Evolutionary conservation across 2,888 invertebrate species (phyloP).

Genomic region (Synanthedon vespiformis): DNA sequence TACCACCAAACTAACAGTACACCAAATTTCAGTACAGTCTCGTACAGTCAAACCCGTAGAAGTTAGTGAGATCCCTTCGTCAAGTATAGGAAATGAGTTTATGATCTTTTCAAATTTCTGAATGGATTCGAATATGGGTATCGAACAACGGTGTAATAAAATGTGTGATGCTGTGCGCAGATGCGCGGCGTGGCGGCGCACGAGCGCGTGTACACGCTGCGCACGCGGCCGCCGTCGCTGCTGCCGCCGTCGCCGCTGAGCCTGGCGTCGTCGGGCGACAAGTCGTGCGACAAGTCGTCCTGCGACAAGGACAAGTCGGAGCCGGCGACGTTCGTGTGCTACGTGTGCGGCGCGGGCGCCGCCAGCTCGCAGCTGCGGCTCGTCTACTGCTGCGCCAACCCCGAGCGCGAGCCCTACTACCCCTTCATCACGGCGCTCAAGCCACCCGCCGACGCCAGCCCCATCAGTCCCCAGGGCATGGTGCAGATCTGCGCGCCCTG

Average conservation of each 20-base stretch:
- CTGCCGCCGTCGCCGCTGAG: conserved; percentile 60
- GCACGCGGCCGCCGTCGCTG: conserved; percentile 78
- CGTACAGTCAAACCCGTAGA: too few species aligned
- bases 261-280: conserved; percentile 58
- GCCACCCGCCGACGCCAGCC: conserved; percentile 86
- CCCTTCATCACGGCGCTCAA: conserved; percentile 87
- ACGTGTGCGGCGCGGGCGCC: conserved; percentile 87
- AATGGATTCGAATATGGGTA: too few species aligned
- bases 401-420: conserved; percentile 89
- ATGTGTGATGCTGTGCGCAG: conserved; percentile 25
- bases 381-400: conserved; percentile 86
- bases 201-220: conserved; percentile 84
- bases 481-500: conserved; percentile 90
- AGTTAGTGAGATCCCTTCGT: too few species aligned
- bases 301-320: conserved; percentile 39
- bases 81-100: too few species aligned
- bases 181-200: conserved; percentile 78
- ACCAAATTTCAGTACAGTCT: too few species aligned
- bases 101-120: too few species aligned
- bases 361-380: conserved; percentile 84
- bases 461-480: conserved; percentile 91
- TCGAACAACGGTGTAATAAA: too few species aligned
- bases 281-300: conserved; percentile 33
- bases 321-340: conserved; percentile 80
- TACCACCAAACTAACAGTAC: too few species aligned